phyloP scores from a whole-genome alignment of 2,888 invertebrate genomes.

The Epirrita christyi region DNA sequence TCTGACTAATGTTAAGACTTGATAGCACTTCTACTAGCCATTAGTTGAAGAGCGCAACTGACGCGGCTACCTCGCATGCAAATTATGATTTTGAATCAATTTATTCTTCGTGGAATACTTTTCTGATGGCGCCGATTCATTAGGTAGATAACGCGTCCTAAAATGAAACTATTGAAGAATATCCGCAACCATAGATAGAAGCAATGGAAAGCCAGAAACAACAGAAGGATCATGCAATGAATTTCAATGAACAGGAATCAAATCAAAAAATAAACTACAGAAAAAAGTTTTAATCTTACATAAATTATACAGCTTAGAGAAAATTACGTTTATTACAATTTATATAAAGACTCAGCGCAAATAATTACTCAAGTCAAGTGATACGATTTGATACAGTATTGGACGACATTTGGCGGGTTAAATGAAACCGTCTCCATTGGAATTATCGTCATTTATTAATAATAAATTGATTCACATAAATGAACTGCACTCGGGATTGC shows the following conservation, averaged over 20 bases:
- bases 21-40: constrained; percentile 36
- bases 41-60: constrained; percentile 29
- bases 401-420: constrained; percentile 48
- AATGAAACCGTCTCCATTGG: constrained; percentile 61
- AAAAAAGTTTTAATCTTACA: constrained; percentile 64
- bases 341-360: constrained; percentile 41
- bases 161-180: constrained; percentile 54
- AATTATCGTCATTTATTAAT: constrained; percentile 62
- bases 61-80: constrained; percentile 33
- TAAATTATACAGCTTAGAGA: constrained; percentile 60
- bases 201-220: constrained; percentile 49
- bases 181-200: constrained; percentile 61
- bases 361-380: constrained; percentile 43
- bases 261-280: constrained; percentile 51
- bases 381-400: constrained; percentile 36
- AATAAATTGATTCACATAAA: constrained; percentile 57
- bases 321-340: constrained; percentile 53
- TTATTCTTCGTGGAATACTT: constrained; percentile 8
- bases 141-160: constrained; percentile 41
- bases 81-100: constrained; percentile 25
- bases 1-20: constrained; percentile 34
- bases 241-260: constrained; percentile 48
- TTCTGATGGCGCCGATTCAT: constrained; percentile 36
- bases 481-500: constrained; percentile 43
- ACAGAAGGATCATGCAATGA: constrained; percentile 55